Evolutionary conservation across 2,113 vertebrate species (phyloP), one percentile per base, ranked within the genome.

Genomic region (Microcebus griseorufus): DNA sequence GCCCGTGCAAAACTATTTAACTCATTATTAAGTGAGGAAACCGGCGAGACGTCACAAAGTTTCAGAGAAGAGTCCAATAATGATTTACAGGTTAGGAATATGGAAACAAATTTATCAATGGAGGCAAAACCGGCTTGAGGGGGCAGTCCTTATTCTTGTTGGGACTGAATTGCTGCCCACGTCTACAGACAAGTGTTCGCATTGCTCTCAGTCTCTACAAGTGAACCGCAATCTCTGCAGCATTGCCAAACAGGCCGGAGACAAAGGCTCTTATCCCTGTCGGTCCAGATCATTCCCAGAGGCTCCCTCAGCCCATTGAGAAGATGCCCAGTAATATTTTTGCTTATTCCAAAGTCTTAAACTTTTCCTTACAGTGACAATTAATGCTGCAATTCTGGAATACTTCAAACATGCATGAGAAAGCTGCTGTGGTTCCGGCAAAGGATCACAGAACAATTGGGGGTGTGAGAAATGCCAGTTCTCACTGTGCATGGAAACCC

Each of bases 401-500:
- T 13, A 29, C 80, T 82, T 27, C 37, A 82, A 62, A 39, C 37
- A 48, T 6, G 32, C 51, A 58, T 7, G 37, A 60, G 62, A 48
- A n/a, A 58, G 20, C 3, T 20, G 4, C 62, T 48, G 9, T 29
- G 48, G 37, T 9, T 34, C 7, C 23, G 64, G 39, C 14, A 79
- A 37, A n/a, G 58, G 73, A 34, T 48, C 18, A 4, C 0, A 32
- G 67, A 23, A 22, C 55, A 60, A 32, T 5, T 2, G 2, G 70
- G 45, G 37, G 42, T 2, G 0, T 6, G 65, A 2, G 2, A 12
- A 22, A 81, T 34, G 75, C 12, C 14, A 9, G 5, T 6, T 42
- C 39, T 27, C 27, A 9, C 32, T 1, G 48, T 18, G 0, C 42
- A 2, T 0, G 1, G 7, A 11, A 8, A 8, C 14, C 93, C 6